Conservation (phyloP, 2,797 vertebrate species). For the Odontamblyopus lacepedii region DNA sequence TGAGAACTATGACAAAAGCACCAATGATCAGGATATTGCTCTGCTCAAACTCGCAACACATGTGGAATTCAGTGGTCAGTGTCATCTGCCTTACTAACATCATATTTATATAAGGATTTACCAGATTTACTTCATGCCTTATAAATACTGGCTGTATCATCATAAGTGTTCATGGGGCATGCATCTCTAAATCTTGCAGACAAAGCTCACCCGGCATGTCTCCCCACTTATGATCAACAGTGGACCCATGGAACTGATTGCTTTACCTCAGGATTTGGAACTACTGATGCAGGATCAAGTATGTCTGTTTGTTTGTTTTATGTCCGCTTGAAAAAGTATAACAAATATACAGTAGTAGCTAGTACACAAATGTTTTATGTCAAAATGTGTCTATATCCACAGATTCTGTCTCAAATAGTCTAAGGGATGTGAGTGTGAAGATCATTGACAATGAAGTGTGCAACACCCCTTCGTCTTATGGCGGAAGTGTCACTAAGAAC, state of each 20-base stretch:
- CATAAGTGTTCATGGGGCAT: background rate
- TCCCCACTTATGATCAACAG: slow-evolving; percentile 79
- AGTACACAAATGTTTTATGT: background rate
- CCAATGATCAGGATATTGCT: slow-evolving; percentile 84
- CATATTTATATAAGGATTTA: background rate
- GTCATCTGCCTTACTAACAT: background rate
- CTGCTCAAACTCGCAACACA: slow-evolving; percentile 79
- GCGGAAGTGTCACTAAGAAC: slow-evolving; percentile 74
- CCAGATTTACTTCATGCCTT: background rate
- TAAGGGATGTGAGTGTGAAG: slow-evolving; percentile 84
- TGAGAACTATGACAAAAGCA: slow-evolving; percentile 76
- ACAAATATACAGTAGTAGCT: background rate
- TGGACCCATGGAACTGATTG: slow-evolving; percentile 76
- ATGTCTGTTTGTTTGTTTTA: slow-evolving; percentile 7
- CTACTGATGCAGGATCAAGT: slow-evolving; percentile 56
- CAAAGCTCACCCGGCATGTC: slow-evolving; percentile 84
- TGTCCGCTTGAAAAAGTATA: background rate
- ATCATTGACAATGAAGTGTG: slow-evolving; percentile 80
- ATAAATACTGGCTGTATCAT: too few relatives aligned
- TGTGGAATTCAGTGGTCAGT: slow-evolving; percentile 66
- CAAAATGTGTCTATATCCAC: background rate
- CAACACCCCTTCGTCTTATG: slow-evolving; percentile 79
- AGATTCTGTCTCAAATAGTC: slow-evolving; percentile 68
- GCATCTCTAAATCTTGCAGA: slow-evolving; percentile 65
- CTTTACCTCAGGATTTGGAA: slow-evolving; percentile 91